Base-by-base conservation (phyloP, 2,888 invertebrate species). In the Erannis defoliaria region DNA sequence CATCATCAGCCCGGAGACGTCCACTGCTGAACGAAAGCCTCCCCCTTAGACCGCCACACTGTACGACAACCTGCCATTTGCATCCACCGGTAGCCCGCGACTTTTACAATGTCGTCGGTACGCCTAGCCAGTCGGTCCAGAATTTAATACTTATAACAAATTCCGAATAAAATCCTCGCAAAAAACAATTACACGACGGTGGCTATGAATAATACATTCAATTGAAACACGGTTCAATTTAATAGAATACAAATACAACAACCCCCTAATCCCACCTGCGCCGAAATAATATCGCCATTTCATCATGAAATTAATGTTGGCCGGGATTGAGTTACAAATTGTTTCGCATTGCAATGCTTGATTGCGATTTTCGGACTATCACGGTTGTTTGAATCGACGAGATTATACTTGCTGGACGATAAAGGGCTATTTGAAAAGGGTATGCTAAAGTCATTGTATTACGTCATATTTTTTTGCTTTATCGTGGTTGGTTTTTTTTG, bases 171-270 rank as follows among this genome's bases (percentile, higher is more conserved):
- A 51, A 29, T 59, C 29, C 31, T 18, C 29, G 19, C 29, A 46
- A 43, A 23, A n/a, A 42, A 63, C 16, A 66, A 64, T 58, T 60
- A 54, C 55, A 58, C 57, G 59, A 23, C 40, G 29, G 48, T 38
- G 50, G 56, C 54, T 56, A 60, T 65, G 56, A 70, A 72, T 72
- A 70, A 74, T 65, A 64, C 51, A 67, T 51, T 63, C 50, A 69
- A 70, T 61, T 56, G 55, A 35, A 18, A 40, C 64, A 51, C 23
- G 62, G 61, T 66, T 65, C 68, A 64, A 73, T 75, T 76, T 71
- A 78, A 81, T 81, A 75, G 74, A 81, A 81, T 71, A 72, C 72
- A 79, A 81, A 82, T 73, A 80, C 70, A 79, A 71, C 59, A 70
- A 67, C 70, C 62, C 64, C 43, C 64, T 66, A 70, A 70, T 68